Base-by-base conservation (phyloP, 2,797 vertebrate species). In the Poecile montanus region DNA sequence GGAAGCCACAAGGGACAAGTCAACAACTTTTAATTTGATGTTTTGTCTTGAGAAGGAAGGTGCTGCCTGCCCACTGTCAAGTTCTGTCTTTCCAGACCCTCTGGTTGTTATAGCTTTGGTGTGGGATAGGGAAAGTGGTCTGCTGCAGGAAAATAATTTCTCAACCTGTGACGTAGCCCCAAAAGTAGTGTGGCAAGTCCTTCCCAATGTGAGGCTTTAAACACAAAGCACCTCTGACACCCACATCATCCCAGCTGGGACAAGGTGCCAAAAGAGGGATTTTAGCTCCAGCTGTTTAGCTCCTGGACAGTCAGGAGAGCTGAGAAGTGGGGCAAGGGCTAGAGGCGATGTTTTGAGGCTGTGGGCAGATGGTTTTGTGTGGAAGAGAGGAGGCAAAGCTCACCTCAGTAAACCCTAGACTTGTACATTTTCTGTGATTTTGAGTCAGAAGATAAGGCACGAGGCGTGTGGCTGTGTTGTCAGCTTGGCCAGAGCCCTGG, bases 391-490 rank as follows among this genome's bases (percentile, higher is more conserved):
- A 76, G 25, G 42, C 47, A 42, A 44, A 70, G 10, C 75, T 57
- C n/a, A 32, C 58, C 56, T 91, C n/a, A 6, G 1, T 2, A 27
- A 16, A 19, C 66, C 45, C 13, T 42, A 26, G 13, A 17, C 32
- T 56, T 21, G 16, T 6, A 14, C 0, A 0, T 63, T 67, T 91
- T 90, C 47, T 36, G 13, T 60, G 34, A 29, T 27, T 77, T 54
- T 50, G 62, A 48, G 42, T 66, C 36, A 45, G 48, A 81, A 88
- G 62, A 42, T 9, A 9, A 58, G 47, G 20, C 29, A 7, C 0
- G 1, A 45, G 29, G n/a, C 0, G 0, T 15, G 32, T 38, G 44
- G 9, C 72, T 47, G 29, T 36, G 27, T 18, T 22, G 8, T 42
- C 12, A 27, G 15, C 57, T 65, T 48, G 85, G 16, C 48, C 34